Conservation (phyloP, 2,797 vertebrate genomes). For the Pangasius sanitwongsei region DNA sequence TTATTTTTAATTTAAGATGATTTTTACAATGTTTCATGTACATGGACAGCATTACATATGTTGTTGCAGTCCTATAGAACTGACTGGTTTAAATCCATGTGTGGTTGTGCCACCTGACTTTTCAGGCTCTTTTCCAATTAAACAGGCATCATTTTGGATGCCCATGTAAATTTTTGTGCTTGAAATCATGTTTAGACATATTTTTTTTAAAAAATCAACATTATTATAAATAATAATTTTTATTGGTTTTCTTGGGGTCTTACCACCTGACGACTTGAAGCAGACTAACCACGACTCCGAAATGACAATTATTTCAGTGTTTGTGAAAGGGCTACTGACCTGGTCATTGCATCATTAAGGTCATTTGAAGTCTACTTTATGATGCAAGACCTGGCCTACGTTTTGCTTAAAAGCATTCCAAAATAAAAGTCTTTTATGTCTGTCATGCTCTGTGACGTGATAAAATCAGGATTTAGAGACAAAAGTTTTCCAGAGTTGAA, state of each 20-base stretch:
- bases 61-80: too few relatives aligned
- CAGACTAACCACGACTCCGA: background rate
- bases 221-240: too few relatives aligned
- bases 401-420: background rate
- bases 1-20: too few relatives aligned
- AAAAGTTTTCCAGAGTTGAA: too few relatives aligned
- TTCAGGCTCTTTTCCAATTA: too few relatives aligned
- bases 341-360: background rate
- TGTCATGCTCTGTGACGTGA: too few relatives aligned
- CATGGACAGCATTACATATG: too few relatives aligned
- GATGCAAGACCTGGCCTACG: background rate
- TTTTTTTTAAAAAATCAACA: too few relatives aligned
- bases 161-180: background rate
- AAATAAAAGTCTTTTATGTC: too few relatives aligned
- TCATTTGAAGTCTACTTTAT: background rate
- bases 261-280: background rate
- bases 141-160: background rate
- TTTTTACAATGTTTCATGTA: too few relatives aligned
- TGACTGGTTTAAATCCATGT: background rate
- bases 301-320: background rate
- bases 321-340: background rate
- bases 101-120: too few relatives aligned
- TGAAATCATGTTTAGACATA: background rate
- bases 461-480: too few relatives aligned
- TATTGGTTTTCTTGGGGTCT: background rate